Evolutionary conservation across 2,888 invertebrate species (phyloP).

Genomic region (Cantharis flavilabris): DNA sequence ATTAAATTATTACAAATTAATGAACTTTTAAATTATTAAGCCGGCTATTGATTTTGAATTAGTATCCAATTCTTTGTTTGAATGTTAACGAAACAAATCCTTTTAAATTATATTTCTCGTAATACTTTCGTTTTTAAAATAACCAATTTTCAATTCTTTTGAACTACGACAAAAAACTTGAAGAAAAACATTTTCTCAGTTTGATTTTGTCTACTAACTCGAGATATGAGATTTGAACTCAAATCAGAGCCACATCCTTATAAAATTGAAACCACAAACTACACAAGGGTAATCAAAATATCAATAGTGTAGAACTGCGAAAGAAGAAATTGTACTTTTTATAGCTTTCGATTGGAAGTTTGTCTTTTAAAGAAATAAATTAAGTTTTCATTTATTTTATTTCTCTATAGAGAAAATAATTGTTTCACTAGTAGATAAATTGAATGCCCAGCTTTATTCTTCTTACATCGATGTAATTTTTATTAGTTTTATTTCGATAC

Average conservation of each 20-base stretch:
- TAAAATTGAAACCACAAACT: background rate
- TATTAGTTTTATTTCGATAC: background rate
- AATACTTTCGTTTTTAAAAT: background rate
- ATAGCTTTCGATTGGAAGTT: background rate
- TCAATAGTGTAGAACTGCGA: background rate
- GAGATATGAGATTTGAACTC: background rate
- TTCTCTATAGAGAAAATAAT: background rate
- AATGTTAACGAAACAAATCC: background rate
- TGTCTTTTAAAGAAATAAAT: conserved; percentile 1
- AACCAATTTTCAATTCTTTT: background rate
- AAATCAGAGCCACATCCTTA: background rate
- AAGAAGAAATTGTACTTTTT: background rate
- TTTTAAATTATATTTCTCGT: background rate
- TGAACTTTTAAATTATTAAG: background rate
- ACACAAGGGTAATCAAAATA: background rate
- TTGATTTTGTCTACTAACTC: background rate
- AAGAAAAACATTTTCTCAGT: background rate
- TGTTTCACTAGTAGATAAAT: background rate
- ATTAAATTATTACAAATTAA: background rate
- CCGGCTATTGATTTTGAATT: background rate
- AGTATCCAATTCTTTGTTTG: background rate
- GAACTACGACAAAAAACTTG: background rate
- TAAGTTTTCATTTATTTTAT: conserved; percentile 1
- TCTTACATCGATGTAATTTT: background rate
- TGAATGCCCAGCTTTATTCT: background rate